These are phyloP conservation scores for Tachysurus fulvidraco DNA, from an alignment of 2,113 vertebrate genomes.

Conservation along the genomic window DNA sequence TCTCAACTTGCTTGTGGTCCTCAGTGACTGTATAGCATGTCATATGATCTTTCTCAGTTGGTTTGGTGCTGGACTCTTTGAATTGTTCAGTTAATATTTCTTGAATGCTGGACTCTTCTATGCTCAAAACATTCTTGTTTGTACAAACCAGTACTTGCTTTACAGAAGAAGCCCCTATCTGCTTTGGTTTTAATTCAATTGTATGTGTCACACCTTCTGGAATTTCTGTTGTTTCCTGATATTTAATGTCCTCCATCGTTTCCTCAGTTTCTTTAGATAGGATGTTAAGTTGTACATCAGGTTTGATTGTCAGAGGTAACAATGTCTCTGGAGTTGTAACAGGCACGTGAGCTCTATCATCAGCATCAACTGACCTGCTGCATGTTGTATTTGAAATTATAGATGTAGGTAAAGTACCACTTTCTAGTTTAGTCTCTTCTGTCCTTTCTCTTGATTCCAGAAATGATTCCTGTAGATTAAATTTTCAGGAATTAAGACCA, in stretches of 20 bases:
- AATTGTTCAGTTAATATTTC: background rate
- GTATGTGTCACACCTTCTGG: background rate
- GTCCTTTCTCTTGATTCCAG: background rate
- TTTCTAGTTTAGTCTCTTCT: constrained; percentile 1
- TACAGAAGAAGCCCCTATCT: background rate
- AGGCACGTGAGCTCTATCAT: background rate
- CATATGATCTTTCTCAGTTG: background rate
- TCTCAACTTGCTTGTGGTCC: background rate
- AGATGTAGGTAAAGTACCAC: background rate
- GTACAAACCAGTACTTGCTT: background rate
- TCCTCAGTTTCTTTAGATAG: background rate
- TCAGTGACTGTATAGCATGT: background rate
- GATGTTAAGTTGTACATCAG: background rate
- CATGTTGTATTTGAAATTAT: background rate
- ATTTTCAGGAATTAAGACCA: background rate
- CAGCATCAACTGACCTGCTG: background rate
- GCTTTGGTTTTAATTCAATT: background rate
- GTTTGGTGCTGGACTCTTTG: background rate
- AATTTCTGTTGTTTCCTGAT: background rate
- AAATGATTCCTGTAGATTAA: constrained; percentile 34
- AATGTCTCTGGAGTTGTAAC: background rate
- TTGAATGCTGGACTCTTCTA: background rate
- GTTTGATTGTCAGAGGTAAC: background rate
- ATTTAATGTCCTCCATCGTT: background rate
- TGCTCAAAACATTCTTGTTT: background rate